A percentile compares a stretch with the other conserved stretches of the same genome.
phyloP scores from a whole-genome alignment of 2,888 invertebrate species.

The Leucania comma region DNA sequence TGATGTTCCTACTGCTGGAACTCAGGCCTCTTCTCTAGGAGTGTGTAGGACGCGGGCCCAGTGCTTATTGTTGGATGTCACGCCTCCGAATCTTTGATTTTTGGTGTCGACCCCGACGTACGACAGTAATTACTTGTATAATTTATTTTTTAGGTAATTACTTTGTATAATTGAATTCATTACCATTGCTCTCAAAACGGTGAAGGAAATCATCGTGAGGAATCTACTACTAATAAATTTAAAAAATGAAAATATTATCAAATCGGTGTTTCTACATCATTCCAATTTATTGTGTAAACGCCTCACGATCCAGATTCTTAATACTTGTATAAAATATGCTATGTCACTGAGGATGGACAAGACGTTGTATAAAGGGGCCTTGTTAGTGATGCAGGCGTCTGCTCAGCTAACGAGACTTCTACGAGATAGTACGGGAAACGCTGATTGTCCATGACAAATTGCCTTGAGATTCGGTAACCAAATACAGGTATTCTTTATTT shows the following conservation, averaged over 20 bases:
- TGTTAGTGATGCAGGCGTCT: conserved; percentile 45
- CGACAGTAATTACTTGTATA: no score
- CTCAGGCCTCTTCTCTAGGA: no score
- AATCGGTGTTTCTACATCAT: neutral
- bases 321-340: conserved; percentile 21
- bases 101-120: no score
- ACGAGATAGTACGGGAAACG: conserved; percentile 27
- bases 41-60: no score
- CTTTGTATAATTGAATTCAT: no score
- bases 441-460: conserved; percentile 58
- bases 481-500: conserved; percentile 3
- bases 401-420: conserved; percentile 46
- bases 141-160: no score
- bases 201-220: no score
- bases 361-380: conserved; percentile 33
- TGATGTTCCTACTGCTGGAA: no score
- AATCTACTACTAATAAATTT: neutral
- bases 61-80: no score
- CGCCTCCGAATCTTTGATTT: no score
- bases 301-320: neutral
- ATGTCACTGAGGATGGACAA: conserved; percentile 30
- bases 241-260: neutral
- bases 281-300: neutral
- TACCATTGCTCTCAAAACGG: no score
- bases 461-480: conserved; percentile 15